A percentile compares a stretch with the other conserved stretches of the same genome.
phyloP scores from a whole-genome alignment of 1,140 invertebrate genomes.

The Pseudomyrmex cubaensis region DNA sequence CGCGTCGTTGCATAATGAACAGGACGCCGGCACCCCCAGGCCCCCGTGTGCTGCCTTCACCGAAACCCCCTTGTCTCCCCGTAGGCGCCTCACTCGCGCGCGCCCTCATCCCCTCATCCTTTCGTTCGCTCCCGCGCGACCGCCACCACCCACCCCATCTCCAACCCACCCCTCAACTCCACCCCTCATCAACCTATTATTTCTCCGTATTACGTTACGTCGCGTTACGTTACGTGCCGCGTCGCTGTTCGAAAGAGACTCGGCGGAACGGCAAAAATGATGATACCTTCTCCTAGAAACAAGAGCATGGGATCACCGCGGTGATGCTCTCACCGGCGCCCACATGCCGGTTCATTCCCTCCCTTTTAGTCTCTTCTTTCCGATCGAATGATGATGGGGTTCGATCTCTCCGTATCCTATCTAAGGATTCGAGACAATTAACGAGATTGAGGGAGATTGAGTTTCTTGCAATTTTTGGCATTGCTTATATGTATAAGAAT shows the following conservation, averaged over 20 bases:
- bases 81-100: slow-evolving; percentile 59
- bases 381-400: background rate
- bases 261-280: slow-evolving; percentile 70
- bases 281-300: slow-evolving; percentile 63
- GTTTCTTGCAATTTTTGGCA: too few relatives aligned
- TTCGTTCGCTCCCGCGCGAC: slow-evolving; percentile 49
- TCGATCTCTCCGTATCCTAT: background rate
- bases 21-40: slow-evolving; percentile 75
- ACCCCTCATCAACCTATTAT: slow-evolving; percentile 80
- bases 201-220: slow-evolving; percentile 81
- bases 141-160: slow-evolving; percentile 9
- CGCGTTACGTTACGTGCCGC: slow-evolving; percentile 79
- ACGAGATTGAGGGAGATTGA: background rate
- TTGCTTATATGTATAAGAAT: too few relatives aligned
- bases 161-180: slow-evolving; percentile 55
- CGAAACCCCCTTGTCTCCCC: slow-evolving; percentile 62
- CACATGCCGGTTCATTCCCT: slow-evolving; percentile 18
- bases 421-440: background rate
- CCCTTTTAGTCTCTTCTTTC: slow-evolving; percentile 32
- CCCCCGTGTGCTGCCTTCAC: slow-evolving; percentile 58
- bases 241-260: slow-evolving; percentile 70
- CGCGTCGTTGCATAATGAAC: slow-evolving; percentile 82
- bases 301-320: slow-evolving; percentile 57
- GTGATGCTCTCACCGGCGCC: slow-evolving; percentile 26
- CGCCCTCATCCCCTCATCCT: slow-evolving; percentile 44